Evolutionary conservation across 64 coral and sea anemone genomes (phyloP).

Genomic region (Dendrophyllia cribrosa): DNA sequence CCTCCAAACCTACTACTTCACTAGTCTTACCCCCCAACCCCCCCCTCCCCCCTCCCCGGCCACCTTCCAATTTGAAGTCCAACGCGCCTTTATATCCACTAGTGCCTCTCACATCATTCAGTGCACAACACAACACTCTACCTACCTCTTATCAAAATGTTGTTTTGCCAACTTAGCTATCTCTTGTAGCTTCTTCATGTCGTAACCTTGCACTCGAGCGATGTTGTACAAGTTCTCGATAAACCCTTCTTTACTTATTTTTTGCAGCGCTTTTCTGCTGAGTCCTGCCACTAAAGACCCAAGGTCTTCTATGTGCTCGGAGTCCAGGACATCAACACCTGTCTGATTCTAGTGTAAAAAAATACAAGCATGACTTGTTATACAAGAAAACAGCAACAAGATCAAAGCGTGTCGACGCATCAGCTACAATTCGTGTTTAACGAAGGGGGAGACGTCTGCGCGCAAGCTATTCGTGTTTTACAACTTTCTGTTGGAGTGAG

Average conservation of each 20-base stretch:
- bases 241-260: conserved; percentile 91
- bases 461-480: too few relatives aligned
- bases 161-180: conserved; percentile 88
- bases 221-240: conserved; percentile 86
- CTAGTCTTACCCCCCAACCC: too few relatives aligned
- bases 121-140: neutral
- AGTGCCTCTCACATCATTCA: too few relatives aligned
- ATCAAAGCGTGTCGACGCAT: neutral
- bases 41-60: too few relatives aligned
- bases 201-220: conserved; percentile 77
- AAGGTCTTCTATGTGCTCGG: conserved; percentile 77
- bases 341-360: conserved; percentile 82
- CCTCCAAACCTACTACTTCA: too few relatives aligned
- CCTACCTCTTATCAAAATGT: conserved; percentile 85
- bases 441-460: too few relatives aligned
- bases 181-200: conserved; percentile 65
- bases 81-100: too few relatives aligned
- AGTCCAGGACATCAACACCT: conserved; percentile 75
- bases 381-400: too few relatives aligned
- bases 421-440: neutral
- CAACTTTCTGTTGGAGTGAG: too few relatives aligned
- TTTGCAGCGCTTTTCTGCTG: conserved; percentile 55
- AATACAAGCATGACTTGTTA: neutral
- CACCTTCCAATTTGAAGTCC: too few relatives aligned
- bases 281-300: conserved; percentile 86